Conservation (phyloP, 1,140 invertebrate species). For the Drosophila saltans region DNA sequence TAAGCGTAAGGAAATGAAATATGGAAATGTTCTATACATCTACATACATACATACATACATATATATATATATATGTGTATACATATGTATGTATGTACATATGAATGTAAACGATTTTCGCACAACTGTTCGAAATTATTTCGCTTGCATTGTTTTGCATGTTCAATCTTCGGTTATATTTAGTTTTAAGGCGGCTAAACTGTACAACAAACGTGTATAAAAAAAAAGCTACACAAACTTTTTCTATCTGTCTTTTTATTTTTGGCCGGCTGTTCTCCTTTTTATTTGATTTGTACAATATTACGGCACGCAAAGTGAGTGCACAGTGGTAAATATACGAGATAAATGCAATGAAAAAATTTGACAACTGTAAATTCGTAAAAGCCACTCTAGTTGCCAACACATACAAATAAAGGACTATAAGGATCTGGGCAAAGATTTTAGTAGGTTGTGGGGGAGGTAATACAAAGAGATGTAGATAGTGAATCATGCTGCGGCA, state of each 20-base stretch:
- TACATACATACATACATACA: neutral
- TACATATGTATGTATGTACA: neutral
- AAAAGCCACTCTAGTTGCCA: neutral
- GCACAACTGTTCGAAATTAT: conserved; percentile 17
- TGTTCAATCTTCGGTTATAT: conserved; percentile 4
- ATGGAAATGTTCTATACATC: conserved; percentile 15
- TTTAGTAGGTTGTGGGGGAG: neutral
- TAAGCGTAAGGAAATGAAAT: conserved; percentile 43
- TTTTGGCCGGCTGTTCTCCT: conserved; percentile 22
- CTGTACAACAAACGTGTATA: neutral
- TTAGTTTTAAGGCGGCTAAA: conserved; percentile 15
- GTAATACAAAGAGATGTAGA: neutral
- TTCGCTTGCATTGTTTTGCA: neutral
- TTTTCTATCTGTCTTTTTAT: neutral
- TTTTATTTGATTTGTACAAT: conserved; percentile 17
- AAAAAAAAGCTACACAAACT: neutral
- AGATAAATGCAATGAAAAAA: neutral
- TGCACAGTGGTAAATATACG: conserved; percentile 1
- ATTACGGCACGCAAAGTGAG: conserved; percentile 21
- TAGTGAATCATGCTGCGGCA: conserved; percentile 18
- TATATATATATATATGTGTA: neutral
- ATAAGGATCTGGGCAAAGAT: neutral
- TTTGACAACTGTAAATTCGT: neutral
- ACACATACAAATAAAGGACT: too few species aligned
- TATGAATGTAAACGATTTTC: conserved; percentile 5